Evolutionary conservation across 2,113 vertebrate species (phyloP).

Genomic region (Bombycilla garrulus): DNA sequence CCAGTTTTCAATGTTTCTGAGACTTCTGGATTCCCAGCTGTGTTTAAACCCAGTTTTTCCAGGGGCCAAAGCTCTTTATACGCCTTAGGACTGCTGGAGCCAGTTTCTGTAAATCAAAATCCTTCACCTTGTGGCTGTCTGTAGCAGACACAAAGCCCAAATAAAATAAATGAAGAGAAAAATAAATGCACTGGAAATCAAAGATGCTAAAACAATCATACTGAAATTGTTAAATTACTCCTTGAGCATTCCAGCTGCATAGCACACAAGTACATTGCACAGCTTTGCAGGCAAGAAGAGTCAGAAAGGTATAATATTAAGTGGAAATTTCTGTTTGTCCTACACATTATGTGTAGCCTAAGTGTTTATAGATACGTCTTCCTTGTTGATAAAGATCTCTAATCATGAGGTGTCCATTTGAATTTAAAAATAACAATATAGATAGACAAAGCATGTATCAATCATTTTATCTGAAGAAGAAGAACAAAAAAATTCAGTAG

Average conservation of each 20-base stretch:
- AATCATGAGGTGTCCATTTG: neutral
- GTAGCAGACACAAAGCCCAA: neutral
- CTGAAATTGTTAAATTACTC: neutral
- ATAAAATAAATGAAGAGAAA: neutral
- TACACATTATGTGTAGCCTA: neutral
- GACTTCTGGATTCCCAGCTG: neutral
- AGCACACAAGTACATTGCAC: neutral
- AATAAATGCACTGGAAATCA: neutral
- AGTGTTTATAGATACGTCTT: neutral
- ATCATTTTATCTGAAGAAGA: neutral
- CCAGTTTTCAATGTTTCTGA: neutral
- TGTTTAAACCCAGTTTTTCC: neutral
- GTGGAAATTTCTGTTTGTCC: neutral
- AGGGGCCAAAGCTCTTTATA: neutral
- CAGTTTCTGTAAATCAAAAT: neutral
- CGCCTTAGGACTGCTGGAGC: accelerated
- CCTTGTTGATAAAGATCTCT: neutral
- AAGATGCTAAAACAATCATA: neutral
- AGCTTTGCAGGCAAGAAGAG: neutral
- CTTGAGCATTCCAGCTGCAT: neutral
- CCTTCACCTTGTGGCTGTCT: neutral
- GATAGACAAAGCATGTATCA: neutral
- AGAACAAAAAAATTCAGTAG: neutral
- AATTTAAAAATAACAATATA: neutral
- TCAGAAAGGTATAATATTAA: neutral